A percentile compares a stretch with the other conserved stretches of the same genome.
These are phyloP conservation scores for Incurvaria masculella DNA, from an alignment of 2,888 invertebrate genomes.

Conservation along the genomic window DNA sequence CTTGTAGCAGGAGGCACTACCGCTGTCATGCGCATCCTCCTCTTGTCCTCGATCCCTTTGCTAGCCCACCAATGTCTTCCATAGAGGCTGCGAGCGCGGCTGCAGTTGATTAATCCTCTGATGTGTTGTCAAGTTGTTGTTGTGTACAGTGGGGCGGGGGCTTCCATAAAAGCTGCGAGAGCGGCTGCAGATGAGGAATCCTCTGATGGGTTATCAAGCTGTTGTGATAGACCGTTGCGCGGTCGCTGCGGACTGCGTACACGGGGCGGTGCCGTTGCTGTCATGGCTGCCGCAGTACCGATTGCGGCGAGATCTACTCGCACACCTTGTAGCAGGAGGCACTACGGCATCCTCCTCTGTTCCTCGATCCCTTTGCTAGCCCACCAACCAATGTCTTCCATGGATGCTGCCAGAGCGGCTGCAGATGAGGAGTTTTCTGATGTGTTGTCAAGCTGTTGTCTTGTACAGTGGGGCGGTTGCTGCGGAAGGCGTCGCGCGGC, in stretches of 20 bases:
- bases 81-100: no score
- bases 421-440: no score
- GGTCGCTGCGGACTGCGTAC: conserved; percentile 40
- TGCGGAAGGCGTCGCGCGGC: conserved; percentile 6
- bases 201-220: no score
- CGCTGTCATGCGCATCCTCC: conserved; percentile 87
- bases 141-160: no score
- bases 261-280: conserved; percentile 55
- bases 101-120: no score
- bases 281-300: conserved; percentile 67
- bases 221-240: no score
- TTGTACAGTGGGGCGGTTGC: background rate
- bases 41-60: no score
- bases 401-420: conserved; percentile 24
- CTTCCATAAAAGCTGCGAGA: conserved; percentile 22
- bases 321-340: conserved; percentile 78
- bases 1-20: conserved; percentile 82
- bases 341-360: conserved; percentile 95
- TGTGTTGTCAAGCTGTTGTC: no score
- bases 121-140: no score
- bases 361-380: conserved; percentile 11
- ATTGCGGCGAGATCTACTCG: conserved; percentile 57
- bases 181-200: no score
- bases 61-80: no score
- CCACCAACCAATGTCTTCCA: conserved; percentile 16